Evolutionary conservation across 2,888 invertebrate genomes (phyloP).

Genomic region (Limnephilus rhombicus): DNA sequence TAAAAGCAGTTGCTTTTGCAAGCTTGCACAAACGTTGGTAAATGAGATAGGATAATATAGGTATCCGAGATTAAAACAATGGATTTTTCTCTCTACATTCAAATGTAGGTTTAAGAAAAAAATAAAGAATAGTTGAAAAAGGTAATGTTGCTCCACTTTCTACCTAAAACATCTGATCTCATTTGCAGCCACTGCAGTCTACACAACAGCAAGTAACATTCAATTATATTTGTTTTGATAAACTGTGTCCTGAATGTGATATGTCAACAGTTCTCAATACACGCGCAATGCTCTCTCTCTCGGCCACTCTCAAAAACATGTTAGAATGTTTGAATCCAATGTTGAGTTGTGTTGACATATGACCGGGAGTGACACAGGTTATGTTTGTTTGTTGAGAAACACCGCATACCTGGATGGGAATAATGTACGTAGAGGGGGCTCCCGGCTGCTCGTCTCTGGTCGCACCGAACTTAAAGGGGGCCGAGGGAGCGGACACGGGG

Average conservation of each 20-base stretch:
- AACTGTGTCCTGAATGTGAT: constrained; percentile 41
- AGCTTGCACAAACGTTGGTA: neutral
- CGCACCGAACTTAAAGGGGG: constrained; percentile 74
- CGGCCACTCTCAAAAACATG: neutral
- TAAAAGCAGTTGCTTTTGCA: neutral
- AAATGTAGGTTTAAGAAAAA: neutral
- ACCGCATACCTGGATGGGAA: constrained; percentile 64
- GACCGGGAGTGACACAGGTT: constrained; percentile 41
- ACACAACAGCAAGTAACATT: constrained; percentile 55
- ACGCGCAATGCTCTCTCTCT: neutral
- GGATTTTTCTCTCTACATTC: neutral
- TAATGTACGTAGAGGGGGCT: constrained; percentile 65
- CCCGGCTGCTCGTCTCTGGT: constrained; percentile 67
- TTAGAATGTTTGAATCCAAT: neutral
- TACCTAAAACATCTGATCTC: constrained; percentile 18
- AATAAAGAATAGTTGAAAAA: neutral
- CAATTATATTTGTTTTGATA: constrained; percentile 48
- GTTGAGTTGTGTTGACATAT: constrained; percentile 15
- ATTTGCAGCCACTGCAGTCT: constrained; percentile 42
- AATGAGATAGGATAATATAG: constrained; percentile 1
- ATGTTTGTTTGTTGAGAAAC: constrained; percentile 59
- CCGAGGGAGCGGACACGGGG: constrained; percentile 69
- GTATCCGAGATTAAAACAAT: neutral
- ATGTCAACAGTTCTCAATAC: constrained; percentile 29
- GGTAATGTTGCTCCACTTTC: constrained; percentile 3